Evolutionary conservation across 2,888 invertebrate genomes (phyloP), one percentile per base, ranked within the genome.

Genomic region (Salticus scenicus): DNA sequence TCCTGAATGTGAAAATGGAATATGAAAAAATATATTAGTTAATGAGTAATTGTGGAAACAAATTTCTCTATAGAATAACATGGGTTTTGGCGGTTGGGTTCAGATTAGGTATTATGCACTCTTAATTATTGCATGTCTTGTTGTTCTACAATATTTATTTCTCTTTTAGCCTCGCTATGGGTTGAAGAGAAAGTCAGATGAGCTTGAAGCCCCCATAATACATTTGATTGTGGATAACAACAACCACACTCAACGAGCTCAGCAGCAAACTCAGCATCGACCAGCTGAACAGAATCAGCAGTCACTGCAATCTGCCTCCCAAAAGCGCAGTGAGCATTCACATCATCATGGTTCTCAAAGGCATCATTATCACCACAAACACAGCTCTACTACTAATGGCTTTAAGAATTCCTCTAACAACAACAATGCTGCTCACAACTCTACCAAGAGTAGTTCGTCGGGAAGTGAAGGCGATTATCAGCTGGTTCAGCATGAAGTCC

Each of bases 401-500:
- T 78, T 71, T 30, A 79, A 83, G 41, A 87, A 88, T 86, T 88
- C 89, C 88, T 77, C 87, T 5, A 80, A 76, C n/a, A 81, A 81
- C 37, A 85, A 71, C 27, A 83, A 78, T 37, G 80, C 77, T 51
- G 70, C 70, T 30, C 83, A 84, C 33, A 81, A 85, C 27, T 80
- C 78, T n/a, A 79, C 82, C 80, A 89, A 93, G 94, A 80, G 95
- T 91, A 95, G 95, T 90, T 95, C 95, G 91, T 95, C 95, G 91
- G 95, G 95, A 90, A 95, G 95, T 90, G 98, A 99, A 93, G 98
- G 98, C 88, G 98, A 99, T 93, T 99, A 98, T 93, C 97, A 98
- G 92, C 94, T 99, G 92, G 98, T 98, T 89, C 98, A 99, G 92
- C 98, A 99, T 92, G 98, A 99, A 93, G 93, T 98, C 89, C 95